Percentiles rank a stretch among this genome's conserved stretches.
Conservation (phyloP, 2,797 vertebrate species). For the Lepilemur septentrionalis region DNA sequence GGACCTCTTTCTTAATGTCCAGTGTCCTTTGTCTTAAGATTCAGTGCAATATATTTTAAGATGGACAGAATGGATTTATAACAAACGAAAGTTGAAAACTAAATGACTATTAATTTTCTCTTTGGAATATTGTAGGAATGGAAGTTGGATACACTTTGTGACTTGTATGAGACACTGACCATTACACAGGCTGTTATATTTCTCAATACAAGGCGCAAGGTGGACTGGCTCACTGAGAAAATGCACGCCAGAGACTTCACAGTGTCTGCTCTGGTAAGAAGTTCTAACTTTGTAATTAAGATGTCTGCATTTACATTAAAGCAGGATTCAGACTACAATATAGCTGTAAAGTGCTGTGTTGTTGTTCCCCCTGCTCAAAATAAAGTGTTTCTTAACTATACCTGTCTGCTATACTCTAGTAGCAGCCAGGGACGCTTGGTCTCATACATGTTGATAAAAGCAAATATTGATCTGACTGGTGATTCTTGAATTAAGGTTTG, state of each 20-base stretch:
- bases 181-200: constrained; percentile 99
- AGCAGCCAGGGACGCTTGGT: constrained; percentile 92
- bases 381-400: constrained; percentile 92
- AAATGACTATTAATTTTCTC: background rate
- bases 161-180: constrained; percentile 97
- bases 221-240: constrained; percentile 99
- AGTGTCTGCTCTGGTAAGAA: constrained; percentile 95
- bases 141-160: constrained; percentile 98
- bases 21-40: constrained; percentile 90
- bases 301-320: background rate
- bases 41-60: constrained; percentile 86
- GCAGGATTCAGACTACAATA: constrained; percentile 88
- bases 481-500: background rate
- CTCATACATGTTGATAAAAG: constrained; percentile 84
- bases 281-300: background rate
- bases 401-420: constrained; percentile 84
- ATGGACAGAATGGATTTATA: background rate
- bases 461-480: background rate
- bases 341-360: constrained; percentile 90
- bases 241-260: constrained; percentile 99
- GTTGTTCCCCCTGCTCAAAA: constrained; percentile 97
- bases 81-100: constrained; percentile 93
- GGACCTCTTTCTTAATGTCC: constrained; percentile 99
- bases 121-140: constrained; percentile 89
- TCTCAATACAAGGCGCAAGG: constrained; percentile 98